A percentile compares a stretch with the other conserved stretches of the same genome.
phyloP scores from a whole-genome alignment of 2,888 invertebrate species.

The Drosophila melanocephala region DNA sequence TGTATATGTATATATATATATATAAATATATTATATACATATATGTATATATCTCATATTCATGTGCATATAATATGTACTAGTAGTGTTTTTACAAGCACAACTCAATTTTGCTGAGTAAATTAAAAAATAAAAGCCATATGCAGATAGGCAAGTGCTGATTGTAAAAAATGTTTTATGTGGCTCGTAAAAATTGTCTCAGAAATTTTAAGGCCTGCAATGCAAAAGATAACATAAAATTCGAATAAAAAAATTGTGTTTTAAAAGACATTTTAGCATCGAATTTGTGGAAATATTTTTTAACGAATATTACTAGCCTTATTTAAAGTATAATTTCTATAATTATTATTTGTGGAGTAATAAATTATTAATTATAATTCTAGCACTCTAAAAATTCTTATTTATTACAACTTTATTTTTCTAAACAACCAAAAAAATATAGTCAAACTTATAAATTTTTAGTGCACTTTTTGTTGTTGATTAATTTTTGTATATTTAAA shows the following conservation, averaged over 20 bases:
- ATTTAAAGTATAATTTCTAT: not conserved
- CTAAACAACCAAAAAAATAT: not conserved
- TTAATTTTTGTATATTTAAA: too few relatives aligned
- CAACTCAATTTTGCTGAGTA: conserved; percentile 12
- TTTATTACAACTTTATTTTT: not conserved
- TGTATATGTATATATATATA: too few relatives aligned
- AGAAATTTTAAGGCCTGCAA: not conserved
- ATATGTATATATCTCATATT: not conserved
- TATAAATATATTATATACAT: not conserved
- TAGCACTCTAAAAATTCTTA: not conserved
- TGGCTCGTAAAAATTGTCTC: not conserved
- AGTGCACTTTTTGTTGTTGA: too few relatives aligned
- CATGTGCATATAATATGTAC: not conserved
- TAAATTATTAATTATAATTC: not conserved
- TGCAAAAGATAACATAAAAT: not conserved
- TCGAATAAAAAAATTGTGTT: not conserved
- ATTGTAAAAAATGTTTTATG: not conserved
- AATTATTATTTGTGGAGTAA: not conserved
- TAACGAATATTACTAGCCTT: not conserved
- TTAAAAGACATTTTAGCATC: not conserved
- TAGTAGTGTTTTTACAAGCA: not conserved
- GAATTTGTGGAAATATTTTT: not conserved
- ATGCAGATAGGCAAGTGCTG: not conserved
- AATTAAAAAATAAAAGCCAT: not conserved
- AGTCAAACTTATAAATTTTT: not conserved